These are phyloP conservation scores for Montifringilla adamsi DNA, from an alignment of 2,113 vertebrate genomes.

Conservation along the genomic window DNA sequence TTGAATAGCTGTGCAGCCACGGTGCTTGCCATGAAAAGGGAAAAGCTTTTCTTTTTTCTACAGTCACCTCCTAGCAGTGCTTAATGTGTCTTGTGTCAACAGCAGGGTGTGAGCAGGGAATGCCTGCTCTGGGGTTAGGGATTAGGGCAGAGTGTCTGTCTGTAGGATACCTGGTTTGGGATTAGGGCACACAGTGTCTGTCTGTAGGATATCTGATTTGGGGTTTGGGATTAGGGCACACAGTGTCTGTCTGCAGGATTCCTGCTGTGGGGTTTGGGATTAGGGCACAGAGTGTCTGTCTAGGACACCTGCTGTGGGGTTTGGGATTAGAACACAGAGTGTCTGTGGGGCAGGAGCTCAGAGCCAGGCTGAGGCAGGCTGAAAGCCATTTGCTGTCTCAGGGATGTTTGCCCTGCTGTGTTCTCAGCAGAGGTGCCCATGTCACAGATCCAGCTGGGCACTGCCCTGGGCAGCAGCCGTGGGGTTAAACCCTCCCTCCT, in stretches of 20 bases:
- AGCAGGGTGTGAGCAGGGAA: neutral
- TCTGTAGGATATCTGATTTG: neutral
- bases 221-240: neutral
- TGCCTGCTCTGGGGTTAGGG: neutral
- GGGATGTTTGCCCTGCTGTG: neutral
- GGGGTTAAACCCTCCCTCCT: neutral
- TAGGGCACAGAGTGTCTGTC: no score
- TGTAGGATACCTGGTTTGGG: neutral
- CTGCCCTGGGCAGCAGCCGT: neutral
- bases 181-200: neutral
- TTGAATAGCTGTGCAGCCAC: slow-evolving; percentile 47
- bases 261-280: neutral
- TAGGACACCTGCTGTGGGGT: neutral
- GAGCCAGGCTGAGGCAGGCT: neutral
- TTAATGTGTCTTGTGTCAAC: slow-evolving; percentile 30
- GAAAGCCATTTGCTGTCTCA: neutral
- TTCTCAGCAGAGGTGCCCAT: neutral
- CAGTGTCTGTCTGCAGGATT: neutral
- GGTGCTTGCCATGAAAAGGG: neutral
- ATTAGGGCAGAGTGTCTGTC: neutral
- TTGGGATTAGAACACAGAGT: neutral
- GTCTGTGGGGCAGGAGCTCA: neutral
- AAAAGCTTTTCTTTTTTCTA: neutral
- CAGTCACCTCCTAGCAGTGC: slow-evolving; percentile 29
- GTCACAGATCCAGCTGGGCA: neutral